Base-by-base conservation (phyloP, 1,140 invertebrate genomes). In the Camponotus floridanus region DNA sequence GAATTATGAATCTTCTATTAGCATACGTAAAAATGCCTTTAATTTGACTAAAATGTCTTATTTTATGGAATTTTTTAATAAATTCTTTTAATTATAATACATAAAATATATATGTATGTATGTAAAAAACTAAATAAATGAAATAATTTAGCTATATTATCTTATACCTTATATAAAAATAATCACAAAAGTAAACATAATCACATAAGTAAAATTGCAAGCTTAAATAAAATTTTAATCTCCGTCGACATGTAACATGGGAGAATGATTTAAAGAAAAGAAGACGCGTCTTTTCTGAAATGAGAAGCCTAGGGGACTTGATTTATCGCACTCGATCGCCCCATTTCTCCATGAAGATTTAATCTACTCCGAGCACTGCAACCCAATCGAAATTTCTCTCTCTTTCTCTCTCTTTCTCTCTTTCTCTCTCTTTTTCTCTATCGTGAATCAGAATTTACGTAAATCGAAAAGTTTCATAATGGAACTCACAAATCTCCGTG, bases 331-430 rank as follows among this genome's bases (percentile, higher is more conserved):
- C 45, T 21, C 71, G 45, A 87, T 84, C 79, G 71, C 68, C 68
- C 87, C 87, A 73, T 88, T 88, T 88, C 74, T 83, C 57, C 13
- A 62, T 33, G 51, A 85, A 88, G 87, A 88, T 88, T 88, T 88
- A 78, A 81, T 83, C 62, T 42, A 73, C 42, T 57, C 13, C 39
- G 31, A 33, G 70, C 33, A 64, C 18, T 83, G 78, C 62, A 80
- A 65, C 39, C 61, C 67, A 62, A 76, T 51, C 55, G 74, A 73
- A 33, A 3, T 65, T 55, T 51, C 48, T 48, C 13, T 48, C 45
- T 51, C 48, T 51, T 15, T 51, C 48, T 51, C 4, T 45, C 11
- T 45, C 42, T 42, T 7, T 65, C 64, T 51, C 48, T 48, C 11
- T 48, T 6, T 51, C 48, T 51, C 15, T 51, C 48, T 51, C 1